These are phyloP conservation scores for Campylomormyrus numenius DNA, from an alignment of 2,113 vertebrate species.

Conservation along the genomic window DNA sequence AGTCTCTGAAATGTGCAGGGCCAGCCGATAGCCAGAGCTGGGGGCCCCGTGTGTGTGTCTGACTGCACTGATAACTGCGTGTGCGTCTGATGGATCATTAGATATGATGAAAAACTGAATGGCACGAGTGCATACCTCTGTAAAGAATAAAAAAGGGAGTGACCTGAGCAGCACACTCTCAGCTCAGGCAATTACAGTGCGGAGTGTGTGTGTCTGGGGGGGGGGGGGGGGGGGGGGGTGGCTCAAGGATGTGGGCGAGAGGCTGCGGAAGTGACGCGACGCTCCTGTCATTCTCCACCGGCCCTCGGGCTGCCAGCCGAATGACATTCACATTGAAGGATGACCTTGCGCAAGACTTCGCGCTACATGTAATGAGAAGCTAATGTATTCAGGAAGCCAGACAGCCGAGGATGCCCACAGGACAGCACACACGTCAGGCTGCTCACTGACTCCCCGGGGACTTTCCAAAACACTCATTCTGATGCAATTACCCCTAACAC, in stretches of 20 bases:
- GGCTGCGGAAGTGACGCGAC: neutral
- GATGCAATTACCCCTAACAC: neutral
- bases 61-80: too few species aligned
- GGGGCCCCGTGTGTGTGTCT: neutral
- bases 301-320: neutral
- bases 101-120: neutral
- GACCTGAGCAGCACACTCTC: neutral
- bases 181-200: neutral
- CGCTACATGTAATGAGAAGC: neutral
- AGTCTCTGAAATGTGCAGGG: neutral
- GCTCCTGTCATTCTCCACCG: conserved; percentile 1
- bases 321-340: neutral
- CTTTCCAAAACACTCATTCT: neutral
- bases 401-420: neutral
- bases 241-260: neutral
- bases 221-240: neutral
- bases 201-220: neutral
- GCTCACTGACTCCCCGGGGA: neutral
- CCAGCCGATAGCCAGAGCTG: neutral
- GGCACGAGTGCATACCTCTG: neutral
- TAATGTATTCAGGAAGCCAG: neutral
- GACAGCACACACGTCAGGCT: neutral
- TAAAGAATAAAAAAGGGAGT: neutral
- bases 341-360: conserved; percentile 14
- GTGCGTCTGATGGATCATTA: neutral